Conservation (phyloP, 2,888 invertebrate species). For the Volucella zonaria region DNA sequence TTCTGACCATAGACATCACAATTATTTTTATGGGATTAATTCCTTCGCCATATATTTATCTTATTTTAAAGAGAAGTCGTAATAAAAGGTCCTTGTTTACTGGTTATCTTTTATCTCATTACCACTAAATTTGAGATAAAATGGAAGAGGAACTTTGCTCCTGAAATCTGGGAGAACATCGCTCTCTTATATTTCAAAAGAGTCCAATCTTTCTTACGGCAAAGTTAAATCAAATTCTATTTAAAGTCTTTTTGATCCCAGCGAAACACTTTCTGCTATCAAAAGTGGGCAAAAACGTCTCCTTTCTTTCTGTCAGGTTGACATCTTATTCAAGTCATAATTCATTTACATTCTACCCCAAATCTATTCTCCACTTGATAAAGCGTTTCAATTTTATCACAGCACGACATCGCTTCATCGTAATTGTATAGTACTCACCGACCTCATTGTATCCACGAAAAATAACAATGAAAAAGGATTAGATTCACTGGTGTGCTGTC, state of each 20-base stretch:
- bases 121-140: too few relatives aligned
- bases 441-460: constrained; percentile 48
- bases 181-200: too few relatives aligned
- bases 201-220: too few relatives aligned
- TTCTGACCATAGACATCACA: too few relatives aligned
- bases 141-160: too few relatives aligned
- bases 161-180: too few relatives aligned
- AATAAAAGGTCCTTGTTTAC: too few relatives aligned
- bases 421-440: constrained; percentile 63
- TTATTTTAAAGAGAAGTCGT: too few relatives aligned
- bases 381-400: constrained; percentile 67
- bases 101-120: too few relatives aligned
- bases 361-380: constrained; percentile 27
- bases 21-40: too few relatives aligned
- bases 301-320: constrained; percentile 6
- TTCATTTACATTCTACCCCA: constrained; percentile 48
- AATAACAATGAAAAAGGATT: constrained; percentile 68
- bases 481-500: constrained; percentile 45
- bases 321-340: constrained; percentile 38
- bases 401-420: constrained; percentile 51
- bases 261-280: not conserved
- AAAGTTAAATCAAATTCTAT: too few relatives aligned
- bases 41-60: too few relatives aligned
- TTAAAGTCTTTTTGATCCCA: not conserved
- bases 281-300: not conserved